Conservation (phyloP, 1,140 invertebrate species). For the Nasonia longicornis region DNA sequence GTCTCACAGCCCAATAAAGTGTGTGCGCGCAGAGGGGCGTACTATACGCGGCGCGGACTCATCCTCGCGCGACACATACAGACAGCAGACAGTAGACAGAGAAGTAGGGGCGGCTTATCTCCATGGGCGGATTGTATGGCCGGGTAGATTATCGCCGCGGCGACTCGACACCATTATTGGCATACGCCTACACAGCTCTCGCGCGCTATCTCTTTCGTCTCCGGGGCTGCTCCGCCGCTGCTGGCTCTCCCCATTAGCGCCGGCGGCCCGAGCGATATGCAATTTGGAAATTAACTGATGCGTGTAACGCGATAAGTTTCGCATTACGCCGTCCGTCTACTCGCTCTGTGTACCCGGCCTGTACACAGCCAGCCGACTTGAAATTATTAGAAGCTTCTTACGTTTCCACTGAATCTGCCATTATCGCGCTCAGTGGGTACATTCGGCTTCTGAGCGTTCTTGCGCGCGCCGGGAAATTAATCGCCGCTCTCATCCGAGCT, state of each 20-base stretch:
- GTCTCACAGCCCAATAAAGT: not conserved
- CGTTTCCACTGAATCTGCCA: constrained; percentile 24
- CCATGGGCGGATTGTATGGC: constrained; percentile 57
- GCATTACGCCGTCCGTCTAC: constrained; percentile 12
- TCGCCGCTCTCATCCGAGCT: too few relatives aligned
- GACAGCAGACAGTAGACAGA: constrained; percentile 42
- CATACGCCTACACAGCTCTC: constrained; percentile 19
- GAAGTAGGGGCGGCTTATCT: constrained; percentile 55
- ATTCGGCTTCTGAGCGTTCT: constrained; percentile 17
- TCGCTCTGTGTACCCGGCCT: not conserved
- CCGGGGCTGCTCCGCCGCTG: not conserved
- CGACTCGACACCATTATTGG: constrained; percentile 46
- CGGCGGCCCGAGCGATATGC: constrained; percentile 21
- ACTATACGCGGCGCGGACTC: not conserved
- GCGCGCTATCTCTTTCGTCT: constrained; percentile 24
- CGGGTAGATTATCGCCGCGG: constrained; percentile 54
- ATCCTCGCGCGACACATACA: constrained; percentile 33
- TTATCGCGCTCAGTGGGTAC: constrained; percentile 13
- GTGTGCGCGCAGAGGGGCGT: not conserved
- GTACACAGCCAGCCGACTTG: not conserved
- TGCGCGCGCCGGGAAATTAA: not conserved
- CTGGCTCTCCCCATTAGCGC: constrained; percentile 25
- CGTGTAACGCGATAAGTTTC: constrained; percentile 44
- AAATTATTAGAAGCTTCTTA: constrained; percentile 45
- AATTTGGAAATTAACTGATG: constrained; percentile 44